Evolutionary conservation across 2,113 vertebrate species (phyloP), one percentile per base, ranked within the genome.

Genomic region (Scolopax mira): DNA sequence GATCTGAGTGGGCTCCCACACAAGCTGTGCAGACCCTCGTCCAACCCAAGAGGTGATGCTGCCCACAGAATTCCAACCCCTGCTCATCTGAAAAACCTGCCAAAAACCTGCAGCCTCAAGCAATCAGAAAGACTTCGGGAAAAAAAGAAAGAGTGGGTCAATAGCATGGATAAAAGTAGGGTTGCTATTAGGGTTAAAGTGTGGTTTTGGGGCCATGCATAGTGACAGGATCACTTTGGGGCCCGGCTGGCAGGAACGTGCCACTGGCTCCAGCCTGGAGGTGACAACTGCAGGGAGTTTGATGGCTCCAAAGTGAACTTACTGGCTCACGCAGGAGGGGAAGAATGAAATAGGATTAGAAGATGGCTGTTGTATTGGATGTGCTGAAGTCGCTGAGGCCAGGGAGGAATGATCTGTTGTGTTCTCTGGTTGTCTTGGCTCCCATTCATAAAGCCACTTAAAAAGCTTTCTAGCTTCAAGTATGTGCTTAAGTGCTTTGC

Each of bases 391-490:
- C 0, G 0, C 49, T 65, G 84, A 82, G 70, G 66, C 87, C 81
- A 89, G 85, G 49, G 77, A 79, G 79, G 78, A 85, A 89, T 5
- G 51, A 66, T 77, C 55, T 93, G 58, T 42, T 89, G 27, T 4
- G 18, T 48, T 93, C 85, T 46, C 62, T 73, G 10, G 0, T 51
- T 58, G 33, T 74, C 91, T 88, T 96, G 93, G 88, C 74, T 95
- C 58, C 35, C 8, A 10, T 79, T 95, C 87, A 46, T 33, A 41
- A 79, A 87, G 62, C 31, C 96, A 91, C 91, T 95, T 89, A 65
- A 49, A 88, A 75, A 91, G 62, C 70, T 89, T 80, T 91, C 58
- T 10, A n/a, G 75, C 62, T 93, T 91, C 81, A 95, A 96, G 91
- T 78, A 46, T 72, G 70, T 79, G 48, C 74, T 95, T 69, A 94